phyloP scores from a whole-genome alignment of 2,113 vertebrate genomes.

The Apistogramma diplotaenia region DNA sequence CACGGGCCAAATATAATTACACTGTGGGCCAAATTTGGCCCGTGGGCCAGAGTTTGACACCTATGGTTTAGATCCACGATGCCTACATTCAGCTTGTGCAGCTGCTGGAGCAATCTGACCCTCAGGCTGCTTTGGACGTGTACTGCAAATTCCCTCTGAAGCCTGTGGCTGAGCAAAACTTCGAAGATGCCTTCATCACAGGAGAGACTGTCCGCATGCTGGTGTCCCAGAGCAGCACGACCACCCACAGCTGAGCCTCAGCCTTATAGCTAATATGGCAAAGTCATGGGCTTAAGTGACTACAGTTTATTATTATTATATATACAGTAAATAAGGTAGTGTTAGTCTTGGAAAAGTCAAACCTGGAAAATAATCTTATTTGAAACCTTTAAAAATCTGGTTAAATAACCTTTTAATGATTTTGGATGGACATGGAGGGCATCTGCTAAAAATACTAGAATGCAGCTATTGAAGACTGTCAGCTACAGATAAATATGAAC shows the following conservation, averaged over 20 bases:
- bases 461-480: neutral
- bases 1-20: no score
- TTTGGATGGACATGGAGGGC: neutral
- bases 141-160: constrained; percentile 73
- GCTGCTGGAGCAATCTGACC: constrained; percentile 63
- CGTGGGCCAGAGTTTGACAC: no score
- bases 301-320: neutral
- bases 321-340: neutral
- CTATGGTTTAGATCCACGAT: constrained; percentile 74
- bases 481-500: neutral
- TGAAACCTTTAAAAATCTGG: neutral
- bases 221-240: constrained; percentile 68
- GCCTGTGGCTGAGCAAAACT: constrained; percentile 60
- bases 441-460: neutral
- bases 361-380: neutral
- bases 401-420: neutral
- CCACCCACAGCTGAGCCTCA: constrained; percentile 60
- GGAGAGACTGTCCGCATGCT: constrained; percentile 72
- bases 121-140: constrained; percentile 65
- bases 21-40: no score
- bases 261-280: constrained; percentile 68
- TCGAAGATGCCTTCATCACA: constrained; percentile 73
- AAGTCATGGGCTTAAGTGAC: constrained; percentile 74
- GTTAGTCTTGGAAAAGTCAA: neutral
- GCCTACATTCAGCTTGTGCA: constrained; percentile 69